Evolutionary conservation across 2,113 vertebrate species (phyloP).

Genomic region (Hypocryptadius cinnamomeus): DNA sequence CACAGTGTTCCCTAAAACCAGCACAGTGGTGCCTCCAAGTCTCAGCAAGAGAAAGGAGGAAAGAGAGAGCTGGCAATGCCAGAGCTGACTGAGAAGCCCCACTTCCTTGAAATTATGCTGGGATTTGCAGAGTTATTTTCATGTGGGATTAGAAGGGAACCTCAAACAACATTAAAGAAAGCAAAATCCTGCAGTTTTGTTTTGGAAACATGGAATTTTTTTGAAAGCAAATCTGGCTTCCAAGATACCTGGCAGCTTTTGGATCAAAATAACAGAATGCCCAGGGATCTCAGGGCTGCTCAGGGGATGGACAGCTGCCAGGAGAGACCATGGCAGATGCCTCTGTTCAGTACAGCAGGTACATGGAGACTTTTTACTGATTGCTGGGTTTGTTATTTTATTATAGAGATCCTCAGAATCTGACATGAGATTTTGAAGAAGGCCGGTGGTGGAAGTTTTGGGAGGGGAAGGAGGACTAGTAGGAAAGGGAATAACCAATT

Average conservation of each 20-base stretch:
- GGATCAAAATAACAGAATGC: neutral
- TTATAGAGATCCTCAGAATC: neutral
- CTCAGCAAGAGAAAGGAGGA: neutral
- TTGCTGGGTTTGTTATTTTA: neutral
- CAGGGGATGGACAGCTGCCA: neutral
- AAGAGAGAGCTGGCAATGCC: neutral
- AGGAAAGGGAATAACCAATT: neutral
- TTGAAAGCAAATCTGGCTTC: neutral
- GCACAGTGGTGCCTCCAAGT: neutral
- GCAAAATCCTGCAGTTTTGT: neutral
- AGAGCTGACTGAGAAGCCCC: neutral
- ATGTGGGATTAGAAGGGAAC: neutral
- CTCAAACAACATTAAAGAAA: neutral
- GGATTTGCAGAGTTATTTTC: constrained; percentile 4
- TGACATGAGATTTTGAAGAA: neutral
- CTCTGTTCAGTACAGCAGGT: neutral
- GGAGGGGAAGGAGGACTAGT: neutral
- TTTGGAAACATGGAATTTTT: neutral
- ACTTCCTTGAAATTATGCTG: neutral
- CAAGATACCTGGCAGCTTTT: neutral
- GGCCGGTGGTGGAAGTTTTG: neutral
- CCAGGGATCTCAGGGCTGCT: neutral
- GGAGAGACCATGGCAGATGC: neutral
- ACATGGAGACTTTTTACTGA: neutral
- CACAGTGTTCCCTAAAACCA: neutral